Percentiles rank a stretch among this genome's conserved stretches.
Conservation (phyloP, 2,797 vertebrate species). For the Aldrovandia affinis region DNA sequence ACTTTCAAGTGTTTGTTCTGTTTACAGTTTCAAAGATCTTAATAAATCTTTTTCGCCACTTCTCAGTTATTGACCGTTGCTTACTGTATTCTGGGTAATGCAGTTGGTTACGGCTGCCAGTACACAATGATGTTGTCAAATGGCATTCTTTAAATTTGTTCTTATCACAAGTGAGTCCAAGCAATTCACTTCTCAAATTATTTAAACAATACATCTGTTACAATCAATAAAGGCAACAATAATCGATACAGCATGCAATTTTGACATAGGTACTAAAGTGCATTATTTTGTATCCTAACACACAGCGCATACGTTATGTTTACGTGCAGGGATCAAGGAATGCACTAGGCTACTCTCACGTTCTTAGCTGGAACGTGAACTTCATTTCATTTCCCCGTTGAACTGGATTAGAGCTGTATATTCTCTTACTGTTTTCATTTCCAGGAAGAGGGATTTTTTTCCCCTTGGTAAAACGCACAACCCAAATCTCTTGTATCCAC, state of each 20-base stretch:
- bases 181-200: not conserved
- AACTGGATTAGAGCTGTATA: slow-evolving; percentile 69
- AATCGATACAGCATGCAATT: not conserved
- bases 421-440: slow-evolving; percentile 79
- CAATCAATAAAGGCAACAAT: not conserved
- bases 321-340: slow-evolving; percentile 18
- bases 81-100: not conserved
- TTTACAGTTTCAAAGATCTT: not conserved
- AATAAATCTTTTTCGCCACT: too few species aligned
- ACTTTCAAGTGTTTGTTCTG: not conserved
- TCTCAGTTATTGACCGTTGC: not conserved
- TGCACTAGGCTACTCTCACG: slow-evolving; percentile 13
- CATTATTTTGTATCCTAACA: too few species aligned
- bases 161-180: not conserved
- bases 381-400: slow-evolving; percentile 56
- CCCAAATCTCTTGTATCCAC: slow-evolving; percentile 80
- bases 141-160: not conserved
- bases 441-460: slow-evolving; percentile 71
- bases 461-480: slow-evolving; percentile 69
- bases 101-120: not conserved
- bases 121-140: not conserved
- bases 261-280: not conserved
- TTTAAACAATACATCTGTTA: not conserved
- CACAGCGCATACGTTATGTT: not conserved
- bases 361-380: slow-evolving; percentile 54